Evolutionary conservation across 1,140 invertebrate genomes (phyloP), one percentile per base, ranked within the genome.

Genomic region (Augochlora pura): DNA sequence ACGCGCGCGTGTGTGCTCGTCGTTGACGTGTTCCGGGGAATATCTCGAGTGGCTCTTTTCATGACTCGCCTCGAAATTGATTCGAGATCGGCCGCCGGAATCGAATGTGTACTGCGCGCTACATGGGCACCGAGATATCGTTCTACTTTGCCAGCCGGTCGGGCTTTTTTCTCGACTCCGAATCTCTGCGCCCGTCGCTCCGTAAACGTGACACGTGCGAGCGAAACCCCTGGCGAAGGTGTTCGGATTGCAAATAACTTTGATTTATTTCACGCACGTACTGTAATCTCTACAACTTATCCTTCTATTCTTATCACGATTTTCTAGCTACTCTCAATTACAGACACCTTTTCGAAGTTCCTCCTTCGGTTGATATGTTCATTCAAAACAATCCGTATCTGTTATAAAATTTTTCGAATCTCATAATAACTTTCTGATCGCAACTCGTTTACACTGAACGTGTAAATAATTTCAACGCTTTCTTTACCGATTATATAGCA

Each of bases 1-100:
- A n/a, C 54, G 54, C 18, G 54, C 7, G 54, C 18, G 54, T 8
- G 54, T 57, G 54, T 57, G 54, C 54, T 57, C 54, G 54, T 57
- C 54, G 54, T 57, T 57, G 54, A 57, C 54, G 54, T 9, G n/a
- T 57, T n/a, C 21, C 18, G 21, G 54, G n/a, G 21, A n/a, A 57
- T 57, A 57, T 57, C 54, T 57, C 54, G 21, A 57, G 54, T 57
- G 54, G 54, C 54, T n/a, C 54, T 57, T 57, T 57, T 57, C 54
- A 21, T 9, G 54, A 57, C 54, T 57, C 54, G 54, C 54, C 54
- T 7, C 54, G 54, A 57, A 57, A 57, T 57, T n/a, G 54, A 57
- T 57, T 57, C 54, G 54, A 18, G 54, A 57, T 23, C 54, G 18
- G 21, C 54, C 54, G 54, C 21, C 9, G 54, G 54, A 8, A 57